These are phyloP conservation scores for Nestor notabilis DNA, from an alignment of 2,113 vertebrate species.

Conservation along the genomic window DNA sequence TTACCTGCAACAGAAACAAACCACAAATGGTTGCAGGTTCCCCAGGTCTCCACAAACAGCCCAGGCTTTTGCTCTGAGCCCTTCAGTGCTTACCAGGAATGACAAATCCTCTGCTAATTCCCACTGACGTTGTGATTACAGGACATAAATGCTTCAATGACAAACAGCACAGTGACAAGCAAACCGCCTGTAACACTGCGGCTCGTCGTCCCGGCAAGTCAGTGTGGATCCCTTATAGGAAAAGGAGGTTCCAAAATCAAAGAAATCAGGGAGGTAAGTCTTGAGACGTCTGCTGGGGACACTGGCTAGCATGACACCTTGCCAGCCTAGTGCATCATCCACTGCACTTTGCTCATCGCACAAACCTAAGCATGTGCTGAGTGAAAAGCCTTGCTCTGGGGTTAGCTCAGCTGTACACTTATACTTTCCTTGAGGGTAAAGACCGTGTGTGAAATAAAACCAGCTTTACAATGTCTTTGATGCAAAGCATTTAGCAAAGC, in stretches of 20 bases:
- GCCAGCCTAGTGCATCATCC: background rate
- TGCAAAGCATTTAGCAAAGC: background rate
- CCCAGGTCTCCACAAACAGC: background rate
- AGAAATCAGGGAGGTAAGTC: conserved; percentile 91
- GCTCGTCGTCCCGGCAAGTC: conserved; percentile 90
- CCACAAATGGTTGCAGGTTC: fast-evolving
- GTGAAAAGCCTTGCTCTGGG: background rate
- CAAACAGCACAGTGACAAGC: conserved; percentile 90
- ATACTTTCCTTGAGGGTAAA: background rate
- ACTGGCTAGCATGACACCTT: background rate
- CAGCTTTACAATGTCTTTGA: background rate
- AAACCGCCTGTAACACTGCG: conserved; percentile 91
- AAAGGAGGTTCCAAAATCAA: conserved; percentile 96
- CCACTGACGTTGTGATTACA: conserved; percentile 64
- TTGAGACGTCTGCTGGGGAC: background rate
- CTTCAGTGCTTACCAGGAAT: background rate
- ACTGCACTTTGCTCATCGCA: background rate
- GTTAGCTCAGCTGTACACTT: background rate
- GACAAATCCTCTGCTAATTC: background rate
- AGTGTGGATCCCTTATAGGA: conserved; percentile 92
- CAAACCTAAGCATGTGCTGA: fast-evolving
- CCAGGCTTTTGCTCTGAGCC: background rate
- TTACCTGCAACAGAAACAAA: background rate
- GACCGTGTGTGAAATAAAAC: background rate
- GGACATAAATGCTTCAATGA: conserved; percentile 91